Evolutionary conservation across 2,888 invertebrate genomes (phyloP), one percentile per base, ranked within the genome.

Genomic region (Tineola bisselliella): DNA sequence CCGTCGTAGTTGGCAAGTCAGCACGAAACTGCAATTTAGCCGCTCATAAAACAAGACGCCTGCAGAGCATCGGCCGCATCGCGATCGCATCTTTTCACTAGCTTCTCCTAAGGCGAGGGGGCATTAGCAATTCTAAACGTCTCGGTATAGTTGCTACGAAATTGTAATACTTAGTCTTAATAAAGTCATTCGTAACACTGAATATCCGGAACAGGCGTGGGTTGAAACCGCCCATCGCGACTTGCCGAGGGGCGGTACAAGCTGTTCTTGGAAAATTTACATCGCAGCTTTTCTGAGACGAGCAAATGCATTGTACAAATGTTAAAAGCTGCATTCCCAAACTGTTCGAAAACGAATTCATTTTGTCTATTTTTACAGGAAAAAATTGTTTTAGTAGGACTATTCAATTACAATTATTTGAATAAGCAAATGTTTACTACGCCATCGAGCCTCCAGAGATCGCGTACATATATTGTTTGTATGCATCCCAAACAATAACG

Each of bases 151-250:
- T 83, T 78, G 74, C 81, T 72, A 75, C 44, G 77, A 77, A 81
- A 81, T 79, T 80, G 81, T 80, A 81, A 84, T 82, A 82, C 83
- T 83, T 79, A 79, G 81, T 79, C 78, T 83, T 83, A 84, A 84
- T 83, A 84, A 80, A 82, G 81, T 80, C 77, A 82, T 83, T 80
- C 77, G 80, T 81, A 79, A 80, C 76, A 73, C 68, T 68, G 79
- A 75, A 81, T 77, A 82, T 78, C 81, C 79, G 74, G 79, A 76
- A 74, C 79, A 75, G 77, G 74, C 76, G 75, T 73, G 72, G 70
- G 71, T 69, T 64, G 63, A 63, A 68, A 66, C 66, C 66, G 65
- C 66, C 68, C 68, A 67, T 66, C 63, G 72, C 72, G 70, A 76
- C 74, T 70, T 63, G 76, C 77, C 68, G 64, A 69, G 69, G 73